Conservation (phyloP, 2,113 vertebrate species). For the Coreoperca whiteheadi region DNA sequence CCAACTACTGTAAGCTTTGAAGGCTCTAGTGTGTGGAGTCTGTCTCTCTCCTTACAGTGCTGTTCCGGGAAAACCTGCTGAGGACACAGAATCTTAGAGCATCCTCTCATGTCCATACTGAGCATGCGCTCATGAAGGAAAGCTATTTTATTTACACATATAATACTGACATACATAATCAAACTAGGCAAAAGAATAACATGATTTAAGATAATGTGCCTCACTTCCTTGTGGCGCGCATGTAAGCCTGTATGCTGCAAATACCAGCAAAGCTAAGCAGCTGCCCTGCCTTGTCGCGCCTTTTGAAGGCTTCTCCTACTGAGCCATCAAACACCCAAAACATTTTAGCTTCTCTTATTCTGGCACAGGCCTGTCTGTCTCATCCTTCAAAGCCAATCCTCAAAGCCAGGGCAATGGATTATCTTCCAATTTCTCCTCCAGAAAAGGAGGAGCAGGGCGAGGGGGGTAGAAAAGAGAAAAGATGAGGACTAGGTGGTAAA, state of each 20-base stretch:
- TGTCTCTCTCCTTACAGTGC: slow-evolving; percentile 13
- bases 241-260: slow-evolving; percentile 63
- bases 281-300: slow-evolving; percentile 43
- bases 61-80: slow-evolving; percentile 29
- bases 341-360: slow-evolving; percentile 69
- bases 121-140: slow-evolving; percentile 6
- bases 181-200: slow-evolving; percentile 35
- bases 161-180: slow-evolving; percentile 3
- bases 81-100: slow-evolving; percentile 13
- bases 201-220: slow-evolving; percentile 43
- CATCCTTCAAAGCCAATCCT: slow-evolving; percentile 78
- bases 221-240: slow-evolving; percentile 38
- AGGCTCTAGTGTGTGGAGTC: slow-evolving; percentile 29
- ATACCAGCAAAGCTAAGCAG: slow-evolving; percentile 65
- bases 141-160: slow-evolving; percentile 12
- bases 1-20: slow-evolving; percentile 57
- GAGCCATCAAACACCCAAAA: slow-evolving; percentile 68
- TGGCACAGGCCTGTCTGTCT: slow-evolving; percentile 65
- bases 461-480: slow-evolving; percentile 33
- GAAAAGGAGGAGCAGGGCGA: slow-evolving; percentile 16
- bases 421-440: slow-evolving; percentile 68
- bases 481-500: slow-evolving; percentile 55
- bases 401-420: slow-evolving; percentile 76
- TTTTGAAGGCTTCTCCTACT: slow-evolving; percentile 65
- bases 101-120: slow-evolving; percentile 3